Percentiles rank a stretch among this genome's conserved stretches.
phyloP scores from a whole-genome alignment of 2,888 invertebrate genomes.

The Arge pagana region DNA sequence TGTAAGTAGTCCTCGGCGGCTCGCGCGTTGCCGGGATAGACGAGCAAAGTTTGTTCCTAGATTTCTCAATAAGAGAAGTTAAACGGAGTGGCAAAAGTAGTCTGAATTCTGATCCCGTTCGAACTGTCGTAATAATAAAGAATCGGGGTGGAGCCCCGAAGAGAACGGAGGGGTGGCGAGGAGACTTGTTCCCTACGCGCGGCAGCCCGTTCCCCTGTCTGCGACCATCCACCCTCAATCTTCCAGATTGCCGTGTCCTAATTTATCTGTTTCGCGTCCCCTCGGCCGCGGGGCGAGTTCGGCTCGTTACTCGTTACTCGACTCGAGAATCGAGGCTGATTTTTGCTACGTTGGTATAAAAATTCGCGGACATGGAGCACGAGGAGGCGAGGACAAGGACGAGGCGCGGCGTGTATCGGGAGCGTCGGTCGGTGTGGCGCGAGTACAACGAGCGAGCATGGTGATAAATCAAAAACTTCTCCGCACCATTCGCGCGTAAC shows the following conservation, averaged over 20 bases:
- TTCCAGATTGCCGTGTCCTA: slow-evolving; percentile 36
- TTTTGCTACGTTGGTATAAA: too few relatives aligned
- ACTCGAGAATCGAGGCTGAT: too few relatives aligned
- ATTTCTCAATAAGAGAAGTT: slow-evolving; percentile 35
- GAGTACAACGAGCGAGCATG: too few relatives aligned
- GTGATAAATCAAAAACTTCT: slow-evolving; percentile 43
- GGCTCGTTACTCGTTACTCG: too few relatives aligned
- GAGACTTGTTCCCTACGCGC: background rate
- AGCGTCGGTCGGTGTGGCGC: too few relatives aligned
- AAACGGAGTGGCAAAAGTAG: slow-evolving; percentile 44
- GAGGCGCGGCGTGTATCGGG: too few relatives aligned
- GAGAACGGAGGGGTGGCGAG: background rate
- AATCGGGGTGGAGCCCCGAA: slow-evolving; percentile 24
- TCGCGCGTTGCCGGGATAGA: background rate
- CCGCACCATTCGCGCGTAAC: slow-evolving; percentile 20
- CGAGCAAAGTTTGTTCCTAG: slow-evolving; percentile 20
- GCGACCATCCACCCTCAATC: slow-evolving; percentile 29
- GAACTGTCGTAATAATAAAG: slow-evolving; percentile 44
- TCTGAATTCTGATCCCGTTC: slow-evolving; percentile 42
- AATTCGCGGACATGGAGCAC: too few relatives aligned
- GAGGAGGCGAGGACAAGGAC: too few relatives aligned
- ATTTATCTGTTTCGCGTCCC: slow-evolving; percentile 38
- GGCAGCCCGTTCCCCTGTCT: background rate
- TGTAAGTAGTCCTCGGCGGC: background rate
- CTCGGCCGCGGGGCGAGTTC: slow-evolving; percentile 20